Base-by-base conservation (phyloP, 2,888 invertebrate genomes). In the Venustoraphidia nigricollis region DNA sequence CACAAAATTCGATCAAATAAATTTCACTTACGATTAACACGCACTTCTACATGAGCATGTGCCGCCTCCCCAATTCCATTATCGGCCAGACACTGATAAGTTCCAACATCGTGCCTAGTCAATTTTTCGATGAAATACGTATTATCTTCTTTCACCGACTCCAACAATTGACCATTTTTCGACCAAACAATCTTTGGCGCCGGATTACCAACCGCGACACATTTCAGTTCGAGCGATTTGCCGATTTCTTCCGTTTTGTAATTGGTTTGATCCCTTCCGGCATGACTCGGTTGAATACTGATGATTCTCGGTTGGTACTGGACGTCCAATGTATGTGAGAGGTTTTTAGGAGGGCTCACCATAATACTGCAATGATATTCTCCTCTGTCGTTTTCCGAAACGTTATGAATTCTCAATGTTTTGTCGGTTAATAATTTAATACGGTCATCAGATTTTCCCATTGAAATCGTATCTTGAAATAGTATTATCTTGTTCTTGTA, bases 31-130 rank as follows among this genome's bases (percentile, higher is more conserved):
- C 67, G 62, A 38, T 59, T 58, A 14, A 68, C 57, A 50, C 54
- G 54, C 46, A 68, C 65, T 38, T 58, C 53, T 36, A 67, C 62
- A 41, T 53, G 54, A 14, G 54, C 52, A 48, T 62, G 61, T 6
- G 61, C 66, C 3, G 67, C 66, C 41, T 58, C 49, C 37, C 61
- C 64, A 17, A 65, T 53, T 27, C 58, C 58, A 53, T 71, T 72
- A 49, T 66, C 64, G 34, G 71, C 71, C 10, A 66, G 57, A 53
- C 73, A 72, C 39, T 67, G 64, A 56, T 72, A 72, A 27, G 56
- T 53, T 9, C 71, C 72, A 34, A 63, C 58, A 54, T 71, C 62
- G 14, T 60, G 58, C 6, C 56, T 58, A 13, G 54, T 58, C 14
- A 65, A 53, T 44, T 61, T 59, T 34, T 59, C 55, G 48, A 70